Conservation (phyloP, 2,888 invertebrate genomes). For the Sarcophaga carnaria region DNA sequence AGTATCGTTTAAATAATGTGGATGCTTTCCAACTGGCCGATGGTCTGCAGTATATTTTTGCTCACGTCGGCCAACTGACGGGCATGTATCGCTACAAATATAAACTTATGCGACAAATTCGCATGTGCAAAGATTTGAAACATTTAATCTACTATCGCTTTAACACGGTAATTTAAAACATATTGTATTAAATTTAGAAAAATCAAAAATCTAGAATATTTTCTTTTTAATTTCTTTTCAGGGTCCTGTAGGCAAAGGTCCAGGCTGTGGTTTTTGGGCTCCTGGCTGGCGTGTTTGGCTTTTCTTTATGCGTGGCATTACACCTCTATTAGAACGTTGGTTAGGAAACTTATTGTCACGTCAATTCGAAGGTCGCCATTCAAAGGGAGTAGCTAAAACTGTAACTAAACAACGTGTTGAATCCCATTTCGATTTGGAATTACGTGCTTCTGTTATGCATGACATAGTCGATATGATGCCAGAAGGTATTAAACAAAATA, state of each 20-base stretch:
- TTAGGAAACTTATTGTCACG: slow-evolving; percentile 98
- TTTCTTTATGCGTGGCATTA: slow-evolving; percentile 99
- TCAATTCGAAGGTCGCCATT: slow-evolving; percentile 99
- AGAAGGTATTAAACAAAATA: slow-evolving; percentile 99
- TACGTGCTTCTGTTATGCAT: slow-evolving; percentile 97
- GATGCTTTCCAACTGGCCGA: slow-evolving; percentile 99
- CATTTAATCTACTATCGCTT: slow-evolving; percentile 99
- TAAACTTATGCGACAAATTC: slow-evolving; percentile 98
- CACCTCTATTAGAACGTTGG: slow-evolving; percentile 98
- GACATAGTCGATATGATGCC: slow-evolving; percentile 99
- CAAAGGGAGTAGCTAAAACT: slow-evolving; percentile 99
- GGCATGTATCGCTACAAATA: slow-evolving; percentile 99
- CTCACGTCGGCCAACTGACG: slow-evolving; percentile 99
- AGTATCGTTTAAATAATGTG: slow-evolving; percentile 99
- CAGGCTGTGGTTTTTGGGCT: slow-evolving; percentile 99
- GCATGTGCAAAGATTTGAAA: slow-evolving; percentile 99
- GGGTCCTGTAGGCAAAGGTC: slow-evolving; percentile 99
- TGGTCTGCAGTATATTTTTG: slow-evolving; percentile 99
- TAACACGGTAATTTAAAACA: slow-evolving; percentile 89
- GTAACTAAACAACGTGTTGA: slow-evolving; percentile 99
- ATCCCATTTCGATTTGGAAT: slow-evolving; percentile 99
- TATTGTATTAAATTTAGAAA: slow-evolving; percentile 72
- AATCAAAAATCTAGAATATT: neutral
- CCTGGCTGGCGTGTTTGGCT: slow-evolving; percentile 99
- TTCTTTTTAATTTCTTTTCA: slow-evolving; percentile 45